Base-by-base conservation (phyloP, 2,113 vertebrate genomes). In the Megaptera novaeangliae region DNA sequence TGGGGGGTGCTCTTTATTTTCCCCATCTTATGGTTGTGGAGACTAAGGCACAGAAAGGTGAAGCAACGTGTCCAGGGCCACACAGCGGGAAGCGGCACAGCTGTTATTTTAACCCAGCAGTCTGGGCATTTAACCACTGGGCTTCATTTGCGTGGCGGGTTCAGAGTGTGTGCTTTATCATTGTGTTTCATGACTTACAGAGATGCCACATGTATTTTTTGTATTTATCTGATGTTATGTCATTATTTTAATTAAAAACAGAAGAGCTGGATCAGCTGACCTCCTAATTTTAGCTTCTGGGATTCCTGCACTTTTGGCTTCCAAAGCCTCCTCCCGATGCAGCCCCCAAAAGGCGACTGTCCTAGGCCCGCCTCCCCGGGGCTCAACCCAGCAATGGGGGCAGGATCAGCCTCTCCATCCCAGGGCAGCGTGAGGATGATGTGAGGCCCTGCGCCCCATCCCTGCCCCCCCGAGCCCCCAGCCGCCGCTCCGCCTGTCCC, bases 261-360 rank as follows among this genome's bases (percentile, higher is more conserved):
- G 80, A 52, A 52, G 75, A 61, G 27, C 69, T 61, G 49, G 23
- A 44, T 88, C 83, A 46, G 82, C 77, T 69, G 82, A 69, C 84
- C 71, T 78, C 46, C 88, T 97, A 44, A 88, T 84, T 74, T 93
- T 93, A 95, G 94, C 91, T 55, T 13, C 59, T 41, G 81, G 95
- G 86, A 83, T 86, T 82, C 72, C 96, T 59, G 71, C 31, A 8
- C 95, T 72, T 77, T 44, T 23, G 68, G 27, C 23, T 83, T 55
- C 63, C 34, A 20, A 18, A 27, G 49, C 31, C 69, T 94, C 17
- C 4, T 8, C 84, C 34, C 1, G 2, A 55, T n/a, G 63, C 41
- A 49, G 36, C 55, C 57, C 61, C 64, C 46, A 5, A 25, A 80
- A 0, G 6, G 8, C 81, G 4, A 15, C 31, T 31, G 31, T 39